Percentiles rank a stretch among this genome's conserved stretches.
phyloP scores from a whole-genome alignment of 2,888 invertebrate genomes.

The Gibbula magus region DNA sequence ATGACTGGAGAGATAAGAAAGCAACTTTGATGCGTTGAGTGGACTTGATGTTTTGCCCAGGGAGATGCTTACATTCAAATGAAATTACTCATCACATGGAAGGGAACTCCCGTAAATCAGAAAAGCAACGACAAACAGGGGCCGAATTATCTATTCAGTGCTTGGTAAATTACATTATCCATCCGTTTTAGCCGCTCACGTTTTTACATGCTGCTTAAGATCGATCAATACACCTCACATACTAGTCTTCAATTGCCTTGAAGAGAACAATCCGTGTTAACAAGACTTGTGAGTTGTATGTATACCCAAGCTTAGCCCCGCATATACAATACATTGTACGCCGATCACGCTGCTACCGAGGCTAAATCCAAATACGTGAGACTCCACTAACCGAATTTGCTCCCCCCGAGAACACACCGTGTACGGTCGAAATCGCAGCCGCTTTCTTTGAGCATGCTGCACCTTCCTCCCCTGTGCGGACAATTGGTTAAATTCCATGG shows the following conservation, averaged over 20 bases:
- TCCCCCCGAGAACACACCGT: no score
- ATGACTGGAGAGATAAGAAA: neutral
- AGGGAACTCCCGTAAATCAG: conserved; percentile 13
- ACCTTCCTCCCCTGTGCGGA: no score
- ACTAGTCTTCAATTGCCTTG: neutral
- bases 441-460: no score
- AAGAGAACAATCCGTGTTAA: conserved; percentile 3
- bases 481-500: no score
- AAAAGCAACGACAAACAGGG: conserved; percentile 17
- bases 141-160: conserved; percentile 19
- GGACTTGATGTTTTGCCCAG: neutral
- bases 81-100: neutral
- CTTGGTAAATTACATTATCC: conserved; percentile 15
- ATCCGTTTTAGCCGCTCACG: conserved; percentile 7
- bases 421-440: no score
- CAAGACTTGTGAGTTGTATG: neutral
- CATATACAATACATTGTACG: no score
- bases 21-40: neutral
- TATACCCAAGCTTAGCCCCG: no score
- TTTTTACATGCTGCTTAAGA: conserved; percentile 5
- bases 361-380: no score
- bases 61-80: neutral
- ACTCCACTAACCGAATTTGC: no score
- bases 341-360: no score
- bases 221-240: conserved; percentile 14